Percentiles rank a stretch among this genome's conserved stretches.
These are phyloP conservation scores for Sericinus montela DNA, from an alignment of 2,888 invertebrate genomes.

Conservation along the genomic window DNA sequence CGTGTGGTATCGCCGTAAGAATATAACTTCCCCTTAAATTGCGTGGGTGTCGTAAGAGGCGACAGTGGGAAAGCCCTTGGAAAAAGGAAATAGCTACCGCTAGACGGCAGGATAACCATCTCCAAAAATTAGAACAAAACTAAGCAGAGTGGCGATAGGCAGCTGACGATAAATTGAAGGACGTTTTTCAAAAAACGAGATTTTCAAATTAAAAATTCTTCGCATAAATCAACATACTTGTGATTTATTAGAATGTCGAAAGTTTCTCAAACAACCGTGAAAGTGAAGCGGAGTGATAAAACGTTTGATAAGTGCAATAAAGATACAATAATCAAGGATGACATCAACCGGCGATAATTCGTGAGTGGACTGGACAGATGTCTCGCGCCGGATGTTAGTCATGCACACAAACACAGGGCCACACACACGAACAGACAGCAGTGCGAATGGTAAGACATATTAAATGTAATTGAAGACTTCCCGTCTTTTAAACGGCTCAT, in stretches of 20 bases:
- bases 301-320: constrained; percentile 32
- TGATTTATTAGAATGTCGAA: not conserved
- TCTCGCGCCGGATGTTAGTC: constrained; percentile 65
- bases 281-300: constrained; percentile 20
- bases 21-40: no score
- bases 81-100: no score
- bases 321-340: constrained; percentile 41
- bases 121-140: no score
- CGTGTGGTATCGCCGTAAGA: no score
- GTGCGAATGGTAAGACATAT: constrained; percentile 56
- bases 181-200: no score
- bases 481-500: constrained; percentile 39
- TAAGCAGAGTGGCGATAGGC: no score
- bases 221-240: no score
- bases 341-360: constrained; percentile 46
- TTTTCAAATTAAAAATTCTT: no score
- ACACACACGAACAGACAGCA: constrained; percentile 39
- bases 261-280: constrained; percentile 5
- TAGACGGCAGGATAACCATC: no score
- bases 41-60: no score
- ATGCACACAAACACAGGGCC: constrained; percentile 40
- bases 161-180: no score
- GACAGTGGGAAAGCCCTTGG: no score
- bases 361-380: constrained; percentile 53
- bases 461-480: constrained; percentile 73